Conservation (phyloP, 2,888 invertebrate genomes). For the Pachydiplax longipennis region DNA sequence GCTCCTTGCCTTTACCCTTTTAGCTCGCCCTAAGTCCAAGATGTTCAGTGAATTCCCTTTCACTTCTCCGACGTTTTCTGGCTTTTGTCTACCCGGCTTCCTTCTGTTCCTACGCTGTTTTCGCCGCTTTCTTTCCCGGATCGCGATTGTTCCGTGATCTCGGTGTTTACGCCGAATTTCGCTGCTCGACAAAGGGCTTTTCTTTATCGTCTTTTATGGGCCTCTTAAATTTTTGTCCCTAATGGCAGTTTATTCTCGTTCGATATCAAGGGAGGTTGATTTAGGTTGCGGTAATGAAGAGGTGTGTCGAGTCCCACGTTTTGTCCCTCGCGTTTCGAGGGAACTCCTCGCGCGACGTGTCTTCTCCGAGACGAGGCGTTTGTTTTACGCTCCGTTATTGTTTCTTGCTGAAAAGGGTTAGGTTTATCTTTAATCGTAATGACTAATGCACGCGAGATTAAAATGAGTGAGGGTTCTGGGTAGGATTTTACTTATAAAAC, state of each 20-base stretch:
- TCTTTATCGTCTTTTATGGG: neutral
- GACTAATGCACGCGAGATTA: too few species aligned
- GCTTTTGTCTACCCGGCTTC: neutral
- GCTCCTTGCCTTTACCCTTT: neutral
- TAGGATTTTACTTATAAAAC: too few species aligned
- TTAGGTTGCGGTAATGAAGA: neutral
- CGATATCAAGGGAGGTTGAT: neutral
- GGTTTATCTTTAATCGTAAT: too few species aligned
- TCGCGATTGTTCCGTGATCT: neutral
- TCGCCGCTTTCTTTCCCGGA: neutral
- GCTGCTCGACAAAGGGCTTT: neutral
- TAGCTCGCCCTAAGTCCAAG: neutral
- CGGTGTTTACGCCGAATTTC: neutral
- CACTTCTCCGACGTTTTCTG: neutral
- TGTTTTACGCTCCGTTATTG: too few species aligned
- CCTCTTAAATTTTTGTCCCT: neutral
- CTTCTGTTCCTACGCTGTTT: neutral
- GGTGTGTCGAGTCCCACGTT: neutral
- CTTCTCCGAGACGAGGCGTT: too few species aligned
- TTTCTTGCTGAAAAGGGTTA: too few species aligned
- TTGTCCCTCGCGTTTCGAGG: neutral
- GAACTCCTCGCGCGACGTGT: neutral
- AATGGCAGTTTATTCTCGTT: neutral
- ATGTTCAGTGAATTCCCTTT: constrained; percentile 3
- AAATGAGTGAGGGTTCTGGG: too few species aligned